These are phyloP conservation scores for Pardalotus punctatus DNA, from an alignment of 2,113 vertebrate species.

Conservation along the genomic window DNA sequence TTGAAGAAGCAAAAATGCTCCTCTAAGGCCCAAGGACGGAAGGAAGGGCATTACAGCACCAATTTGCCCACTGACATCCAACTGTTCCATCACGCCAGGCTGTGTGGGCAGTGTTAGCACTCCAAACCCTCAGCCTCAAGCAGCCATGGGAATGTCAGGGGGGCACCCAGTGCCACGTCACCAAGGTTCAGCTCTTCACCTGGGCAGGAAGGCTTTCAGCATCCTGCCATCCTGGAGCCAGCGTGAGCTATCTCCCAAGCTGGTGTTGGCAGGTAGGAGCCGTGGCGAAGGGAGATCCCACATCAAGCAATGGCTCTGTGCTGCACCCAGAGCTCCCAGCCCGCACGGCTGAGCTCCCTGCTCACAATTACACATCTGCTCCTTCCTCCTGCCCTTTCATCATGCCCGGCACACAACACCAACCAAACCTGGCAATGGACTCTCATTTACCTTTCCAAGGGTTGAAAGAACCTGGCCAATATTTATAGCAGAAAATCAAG, in stretches of 20 bases:
- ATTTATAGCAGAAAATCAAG: constrained; percentile 20
- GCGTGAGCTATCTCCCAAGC: neutral
- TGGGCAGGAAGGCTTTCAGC: neutral
- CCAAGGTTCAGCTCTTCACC: accelerated
- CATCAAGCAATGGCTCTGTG: neutral
- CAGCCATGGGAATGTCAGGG: neutral
- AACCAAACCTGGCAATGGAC: neutral
- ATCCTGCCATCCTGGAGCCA: neutral
- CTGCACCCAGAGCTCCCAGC: neutral
- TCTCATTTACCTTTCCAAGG: constrained; percentile 10
- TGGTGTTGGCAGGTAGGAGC: neutral
- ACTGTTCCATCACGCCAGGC: accelerated
- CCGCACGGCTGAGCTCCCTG: neutral
- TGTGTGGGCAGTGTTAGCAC: accelerated
- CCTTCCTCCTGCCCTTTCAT: neutral
- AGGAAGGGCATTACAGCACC: neutral
- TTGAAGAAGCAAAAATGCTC: neutral
- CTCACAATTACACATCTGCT: neutral
- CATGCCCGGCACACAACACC: neutral
- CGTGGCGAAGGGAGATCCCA: neutral
- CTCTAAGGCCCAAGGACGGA: neutral
- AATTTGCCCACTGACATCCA: neutral
- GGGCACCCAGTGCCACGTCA: neutral
- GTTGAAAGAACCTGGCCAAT: constrained; percentile 12
- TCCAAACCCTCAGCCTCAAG: neutral